phyloP scores from a whole-genome alignment of 2,113 vertebrate genomes.

The Psilopsiagon aurifrons region DNA sequence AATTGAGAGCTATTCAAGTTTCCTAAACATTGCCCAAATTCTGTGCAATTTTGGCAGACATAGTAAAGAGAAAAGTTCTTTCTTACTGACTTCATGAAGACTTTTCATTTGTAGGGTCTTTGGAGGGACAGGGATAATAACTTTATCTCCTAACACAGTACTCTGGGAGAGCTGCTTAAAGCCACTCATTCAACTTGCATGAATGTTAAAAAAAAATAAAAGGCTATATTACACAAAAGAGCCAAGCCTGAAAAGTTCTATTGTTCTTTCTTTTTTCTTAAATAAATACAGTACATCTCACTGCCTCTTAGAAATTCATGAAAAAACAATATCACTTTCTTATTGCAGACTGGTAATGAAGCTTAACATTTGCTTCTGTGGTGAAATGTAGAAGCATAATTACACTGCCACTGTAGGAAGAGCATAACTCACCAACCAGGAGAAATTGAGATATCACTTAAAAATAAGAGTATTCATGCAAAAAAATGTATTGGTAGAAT shows the following conservation, averaged over 20 bases:
- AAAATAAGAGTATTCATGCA: background rate
- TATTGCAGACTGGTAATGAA: background rate
- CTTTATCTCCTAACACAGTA: background rate
- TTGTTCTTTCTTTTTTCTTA: background rate
- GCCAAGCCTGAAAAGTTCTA: background rate
- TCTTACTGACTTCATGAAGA: background rate
- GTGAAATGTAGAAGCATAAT: background rate
- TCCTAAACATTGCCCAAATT: background rate
- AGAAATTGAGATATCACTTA: constrained; percentile 6
- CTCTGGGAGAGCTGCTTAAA: background rate
- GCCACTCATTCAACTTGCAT: background rate
- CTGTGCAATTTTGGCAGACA: background rate
- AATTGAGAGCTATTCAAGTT: background rate
- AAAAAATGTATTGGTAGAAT: constrained; percentile 16
- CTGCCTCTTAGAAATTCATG: constrained; percentile 24
- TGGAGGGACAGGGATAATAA: background rate
- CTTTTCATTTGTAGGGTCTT: background rate
- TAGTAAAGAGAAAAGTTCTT: background rate
- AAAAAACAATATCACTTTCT: background rate
- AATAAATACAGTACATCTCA: constrained; percentile 13
- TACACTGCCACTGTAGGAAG: background rate
- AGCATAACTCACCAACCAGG: background rate
- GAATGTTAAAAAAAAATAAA: background rate
- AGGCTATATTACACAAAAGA: background rate
- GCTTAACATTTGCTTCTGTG: background rate